Conservation (phyloP, 2,113 vertebrate species). For the Vulpes lagopus region DNA sequence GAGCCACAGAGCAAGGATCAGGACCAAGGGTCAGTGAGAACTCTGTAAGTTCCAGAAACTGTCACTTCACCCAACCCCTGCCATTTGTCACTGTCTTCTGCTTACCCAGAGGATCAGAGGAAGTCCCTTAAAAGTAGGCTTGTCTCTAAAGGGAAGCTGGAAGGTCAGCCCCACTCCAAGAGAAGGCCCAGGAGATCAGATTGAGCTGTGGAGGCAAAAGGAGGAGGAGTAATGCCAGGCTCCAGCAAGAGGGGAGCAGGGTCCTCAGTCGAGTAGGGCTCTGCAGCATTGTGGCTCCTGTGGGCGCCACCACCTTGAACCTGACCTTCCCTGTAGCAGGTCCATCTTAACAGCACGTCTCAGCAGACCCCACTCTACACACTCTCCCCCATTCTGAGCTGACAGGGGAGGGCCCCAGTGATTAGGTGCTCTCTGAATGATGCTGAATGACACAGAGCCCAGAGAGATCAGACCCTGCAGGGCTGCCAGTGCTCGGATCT, state of each 20-base stretch:
- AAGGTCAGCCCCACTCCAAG: no score
- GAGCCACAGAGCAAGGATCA: background rate
- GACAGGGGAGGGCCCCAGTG: background rate
- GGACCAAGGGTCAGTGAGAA: background rate
- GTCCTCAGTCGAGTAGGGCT: rapidly evolving
- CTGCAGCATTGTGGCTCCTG: background rate
- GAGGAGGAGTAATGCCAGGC: background rate
- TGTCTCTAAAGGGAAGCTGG: background rate
- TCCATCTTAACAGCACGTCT: background rate
- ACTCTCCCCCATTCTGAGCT: background rate
- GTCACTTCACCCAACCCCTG: background rate
- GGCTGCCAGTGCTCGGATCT: rapidly evolving
- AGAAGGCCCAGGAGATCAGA: background rate
- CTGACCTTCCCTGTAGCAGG: background rate
- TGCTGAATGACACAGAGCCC: background rate
- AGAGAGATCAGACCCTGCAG: background rate
- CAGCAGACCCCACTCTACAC: background rate
- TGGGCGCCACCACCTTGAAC: rapidly evolving
- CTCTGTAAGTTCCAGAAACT: background rate
- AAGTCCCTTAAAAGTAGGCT: background rate
- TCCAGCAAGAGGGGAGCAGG: background rate
- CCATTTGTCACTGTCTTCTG: background rate
- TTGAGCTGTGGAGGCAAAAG: background rate
- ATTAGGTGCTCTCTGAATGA: background rate
- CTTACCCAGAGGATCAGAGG: background rate